Evolutionary conservation across 2,113 vertebrate genomes (phyloP).

Genomic region (Perca fluviatilis): DNA sequence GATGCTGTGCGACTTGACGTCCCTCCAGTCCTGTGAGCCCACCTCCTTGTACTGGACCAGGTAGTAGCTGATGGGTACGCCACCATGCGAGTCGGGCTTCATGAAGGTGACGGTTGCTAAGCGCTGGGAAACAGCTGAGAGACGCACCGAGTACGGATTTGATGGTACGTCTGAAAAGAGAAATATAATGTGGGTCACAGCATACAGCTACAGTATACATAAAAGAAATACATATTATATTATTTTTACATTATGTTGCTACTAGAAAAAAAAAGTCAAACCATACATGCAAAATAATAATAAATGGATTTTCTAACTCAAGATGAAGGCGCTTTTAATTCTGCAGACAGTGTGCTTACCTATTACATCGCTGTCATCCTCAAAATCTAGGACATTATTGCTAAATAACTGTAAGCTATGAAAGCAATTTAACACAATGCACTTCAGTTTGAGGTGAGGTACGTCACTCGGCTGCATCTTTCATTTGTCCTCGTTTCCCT

Average conservation of each 20-base stretch:
- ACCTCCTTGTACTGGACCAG: slow-evolving; percentile 95
- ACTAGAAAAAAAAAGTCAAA: background rate
- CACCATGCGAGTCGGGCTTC: slow-evolving; percentile 97
- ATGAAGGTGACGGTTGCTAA: slow-evolving; percentile 92
- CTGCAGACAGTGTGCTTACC: background rate
- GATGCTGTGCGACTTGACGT: slow-evolving; percentile 93
- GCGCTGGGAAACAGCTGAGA: slow-evolving; percentile 93
- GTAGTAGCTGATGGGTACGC: slow-evolving; percentile 97
- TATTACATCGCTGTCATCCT: background rate
- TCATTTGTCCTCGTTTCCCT: background rate
- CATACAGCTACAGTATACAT: background rate
- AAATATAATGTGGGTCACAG: background rate
- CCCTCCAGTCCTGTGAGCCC: slow-evolving; percentile 92
- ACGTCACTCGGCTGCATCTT: background rate
- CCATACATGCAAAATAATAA: no score
- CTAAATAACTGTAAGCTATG: background rate
- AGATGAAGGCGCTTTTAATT: background rate
- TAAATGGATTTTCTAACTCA: background rate
- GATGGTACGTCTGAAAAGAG: slow-evolving; percentile 91
- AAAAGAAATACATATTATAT: background rate
- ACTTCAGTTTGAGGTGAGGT: background rate
- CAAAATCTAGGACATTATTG: slow-evolving; percentile 12
- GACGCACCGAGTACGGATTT: slow-evolving; percentile 91
- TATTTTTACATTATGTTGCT: background rate
- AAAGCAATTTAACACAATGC: slow-evolving; percentile 22